A percentile compares a stretch with the other conserved stretches of the same genome.
Conservation (phyloP, 2,888 invertebrate species). For the Trissolcus brochymenae region DNA sequence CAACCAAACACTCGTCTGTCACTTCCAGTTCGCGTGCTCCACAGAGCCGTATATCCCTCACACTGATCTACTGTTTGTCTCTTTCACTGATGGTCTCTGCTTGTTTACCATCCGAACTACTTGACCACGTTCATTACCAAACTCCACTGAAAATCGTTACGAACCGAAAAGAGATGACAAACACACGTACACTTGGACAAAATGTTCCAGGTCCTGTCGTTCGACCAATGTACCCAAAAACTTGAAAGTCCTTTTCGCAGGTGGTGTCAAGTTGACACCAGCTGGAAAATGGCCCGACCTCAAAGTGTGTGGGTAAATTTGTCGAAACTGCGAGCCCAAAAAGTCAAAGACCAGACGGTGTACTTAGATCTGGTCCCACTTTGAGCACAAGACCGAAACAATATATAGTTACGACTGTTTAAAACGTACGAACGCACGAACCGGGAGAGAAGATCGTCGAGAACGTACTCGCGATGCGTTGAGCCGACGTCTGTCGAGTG, state of each 20-base stretch:
- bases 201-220: neutral
- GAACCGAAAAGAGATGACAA: neutral
- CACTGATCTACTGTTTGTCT: neutral
- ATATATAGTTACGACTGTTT: neutral
- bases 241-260: neutral
- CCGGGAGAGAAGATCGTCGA: conserved; percentile 2
- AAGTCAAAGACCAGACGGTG: neutral
- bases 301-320: too few species aligned
- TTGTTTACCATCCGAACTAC: conserved; percentile 22
- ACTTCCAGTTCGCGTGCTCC: conserved; percentile 16
- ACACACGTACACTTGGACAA: neutral
- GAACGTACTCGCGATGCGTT: conserved; percentile 57
- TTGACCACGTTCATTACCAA: conserved; percentile 31
- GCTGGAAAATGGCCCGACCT: neutral
- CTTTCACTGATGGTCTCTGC: conserved; percentile 9
- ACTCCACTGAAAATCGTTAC: conserved; percentile 27
- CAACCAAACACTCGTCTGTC: conserved; percentile 46
- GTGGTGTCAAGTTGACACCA: neutral
- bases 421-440: conserved; percentile 24
- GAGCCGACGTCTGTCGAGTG: conserved; percentile 65
- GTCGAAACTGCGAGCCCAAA: neutral
- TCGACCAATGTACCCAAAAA: neutral
- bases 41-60: conserved; percentile 5
- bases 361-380: neutral
- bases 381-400: conserved; percentile 6